phyloP scores from a whole-genome alignment of 2,888 invertebrate genomes.

The Caenorhabditis imperialis region DNA sequence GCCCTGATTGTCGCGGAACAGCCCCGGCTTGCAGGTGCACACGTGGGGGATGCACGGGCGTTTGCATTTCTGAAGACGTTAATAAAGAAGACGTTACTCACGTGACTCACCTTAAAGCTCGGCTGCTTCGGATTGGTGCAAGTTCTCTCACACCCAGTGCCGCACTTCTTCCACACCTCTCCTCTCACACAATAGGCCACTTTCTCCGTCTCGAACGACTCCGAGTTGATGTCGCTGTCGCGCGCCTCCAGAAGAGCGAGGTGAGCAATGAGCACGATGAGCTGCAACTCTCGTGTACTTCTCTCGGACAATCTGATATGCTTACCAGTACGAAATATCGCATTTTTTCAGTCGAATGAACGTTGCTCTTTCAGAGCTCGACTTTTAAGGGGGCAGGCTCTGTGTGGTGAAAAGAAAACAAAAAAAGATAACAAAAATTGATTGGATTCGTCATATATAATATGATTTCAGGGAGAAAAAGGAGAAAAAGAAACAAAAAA shows the following conservation, averaged over 20 bases:
- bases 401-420: constrained; percentile 1
- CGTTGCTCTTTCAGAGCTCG: constrained; percentile 26
- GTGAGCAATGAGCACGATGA: neutral
- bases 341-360: constrained; percentile 19
- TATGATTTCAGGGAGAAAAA: no score
- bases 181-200: constrained; percentile 21
- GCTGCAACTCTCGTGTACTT: neutral
- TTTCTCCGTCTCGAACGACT: constrained; percentile 22
- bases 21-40: constrained; percentile 25
- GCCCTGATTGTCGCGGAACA: constrained; percentile 39
- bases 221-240: constrained; percentile 13
- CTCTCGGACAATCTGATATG: neutral
- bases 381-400: constrained; percentile 8
- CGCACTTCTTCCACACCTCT: constrained; percentile 34
- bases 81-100: no score
- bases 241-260: constrained; percentile 3
- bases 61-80: constrained; percentile 32
- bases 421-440: no score
- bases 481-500: no score
- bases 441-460: no score
- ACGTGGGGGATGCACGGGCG: constrained; percentile 25
- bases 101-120: neutral
- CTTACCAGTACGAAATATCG: constrained; percentile 10
- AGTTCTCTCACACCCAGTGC: constrained; percentile 37
- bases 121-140: constrained; percentile 39